phyloP scores from a whole-genome alignment of 2,113 vertebrate genomes.

The Bubo blakistoni region DNA sequence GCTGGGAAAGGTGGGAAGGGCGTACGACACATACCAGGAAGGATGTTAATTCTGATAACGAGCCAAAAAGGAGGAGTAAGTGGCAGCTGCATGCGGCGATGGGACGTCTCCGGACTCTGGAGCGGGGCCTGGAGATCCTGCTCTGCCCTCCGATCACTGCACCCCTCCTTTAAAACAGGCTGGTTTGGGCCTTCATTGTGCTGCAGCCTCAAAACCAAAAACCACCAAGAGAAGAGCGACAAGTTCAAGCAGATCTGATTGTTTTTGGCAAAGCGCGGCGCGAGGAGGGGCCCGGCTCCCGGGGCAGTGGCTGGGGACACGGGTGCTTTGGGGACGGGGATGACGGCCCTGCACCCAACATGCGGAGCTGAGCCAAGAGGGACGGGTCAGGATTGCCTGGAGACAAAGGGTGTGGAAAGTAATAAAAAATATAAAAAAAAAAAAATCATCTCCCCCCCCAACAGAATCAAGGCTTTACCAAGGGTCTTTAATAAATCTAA shows the following conservation, averaged over 20 bases:
- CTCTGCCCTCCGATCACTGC: neutral
- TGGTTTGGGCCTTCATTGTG: neutral
- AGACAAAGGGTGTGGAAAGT: neutral
- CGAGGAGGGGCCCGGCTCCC: neutral
- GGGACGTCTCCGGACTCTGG: accelerated
- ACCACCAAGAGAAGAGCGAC: too few relatives aligned
- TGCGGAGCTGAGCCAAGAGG: neutral
- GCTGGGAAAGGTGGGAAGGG: neutral
- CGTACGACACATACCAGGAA: neutral
- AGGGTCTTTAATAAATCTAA: neutral
- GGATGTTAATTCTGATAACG: neutral
- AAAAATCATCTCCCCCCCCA: neutral
- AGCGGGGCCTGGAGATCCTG: neutral
- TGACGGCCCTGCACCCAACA: accelerated
- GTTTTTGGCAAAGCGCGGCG: neutral
- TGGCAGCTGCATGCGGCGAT: accelerated
- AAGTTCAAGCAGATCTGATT: neutral
- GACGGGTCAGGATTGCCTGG: neutral
- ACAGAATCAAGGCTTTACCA: neutral
- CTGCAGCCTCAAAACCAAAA: neutral
- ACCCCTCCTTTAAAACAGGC: neutral
- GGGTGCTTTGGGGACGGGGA: too few relatives aligned
- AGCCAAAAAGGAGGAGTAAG: neutral
- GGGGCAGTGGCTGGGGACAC: too few relatives aligned
- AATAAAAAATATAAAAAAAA: too few relatives aligned